Evolutionary conservation across 2,113 vertebrate genomes (phyloP).

Genomic region (Erinaceus europaeus): DNA sequence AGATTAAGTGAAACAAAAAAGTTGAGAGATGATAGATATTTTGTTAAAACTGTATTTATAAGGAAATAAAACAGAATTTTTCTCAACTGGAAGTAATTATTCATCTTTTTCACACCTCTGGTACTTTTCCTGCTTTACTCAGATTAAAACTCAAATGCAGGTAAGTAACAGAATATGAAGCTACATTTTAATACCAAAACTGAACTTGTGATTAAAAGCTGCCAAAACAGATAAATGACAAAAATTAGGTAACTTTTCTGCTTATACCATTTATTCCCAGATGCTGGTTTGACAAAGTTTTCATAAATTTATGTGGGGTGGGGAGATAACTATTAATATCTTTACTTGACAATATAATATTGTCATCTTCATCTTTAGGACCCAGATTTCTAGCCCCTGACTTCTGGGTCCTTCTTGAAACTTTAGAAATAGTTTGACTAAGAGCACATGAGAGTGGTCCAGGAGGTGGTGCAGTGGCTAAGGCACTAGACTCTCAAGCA

Average conservation of each 20-base stretch:
- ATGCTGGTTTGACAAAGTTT: not conserved
- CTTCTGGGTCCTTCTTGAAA: no score
- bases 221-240: slow-evolving; percentile 25
- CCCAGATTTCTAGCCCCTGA: no score
- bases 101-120: not conserved
- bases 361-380: no score
- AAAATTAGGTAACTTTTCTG: slow-evolving; percentile 14
- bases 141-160: not conserved
- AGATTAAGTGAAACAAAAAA: not conserved
- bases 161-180: not conserved
- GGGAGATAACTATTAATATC: not conserved
- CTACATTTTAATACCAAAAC: slow-evolving; percentile 10
- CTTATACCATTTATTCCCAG: not conserved
- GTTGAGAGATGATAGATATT: not conserved
- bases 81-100: not conserved
- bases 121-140: not conserved
- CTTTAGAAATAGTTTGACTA: no score
- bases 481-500: no score
- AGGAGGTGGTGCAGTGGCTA: no score
- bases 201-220: not conserved
- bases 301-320: not conserved
- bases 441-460: no score
- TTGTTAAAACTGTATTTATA: not conserved
- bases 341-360: not conserved
- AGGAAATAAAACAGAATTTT: not conserved